These are phyloP conservation scores for Gnathonemus longibarbis DNA, from an alignment of 2,113 vertebrate genomes.

Conservation along the genomic window DNA sequence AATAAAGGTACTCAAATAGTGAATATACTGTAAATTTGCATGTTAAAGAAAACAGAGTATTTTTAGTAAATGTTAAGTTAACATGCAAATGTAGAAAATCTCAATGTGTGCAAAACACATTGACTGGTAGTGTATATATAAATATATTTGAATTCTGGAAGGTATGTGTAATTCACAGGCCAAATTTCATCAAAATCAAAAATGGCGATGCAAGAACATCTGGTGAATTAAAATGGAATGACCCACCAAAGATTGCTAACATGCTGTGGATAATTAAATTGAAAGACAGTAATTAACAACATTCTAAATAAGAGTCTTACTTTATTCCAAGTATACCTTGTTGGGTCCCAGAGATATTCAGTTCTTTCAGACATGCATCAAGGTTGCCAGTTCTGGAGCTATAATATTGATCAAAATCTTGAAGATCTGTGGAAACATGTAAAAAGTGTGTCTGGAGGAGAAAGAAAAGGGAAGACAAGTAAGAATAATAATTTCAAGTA, in stretches of 20 bases:
- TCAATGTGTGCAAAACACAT: no score
- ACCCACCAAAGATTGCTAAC: not conserved
- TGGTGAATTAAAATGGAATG: not conserved
- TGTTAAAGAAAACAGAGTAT: no score
- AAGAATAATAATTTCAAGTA: not conserved
- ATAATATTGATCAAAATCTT: not conserved
- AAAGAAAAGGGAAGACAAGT: not conserved
- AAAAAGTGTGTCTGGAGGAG: not conserved
- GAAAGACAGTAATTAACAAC: not conserved
- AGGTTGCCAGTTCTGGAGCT: conserved; percentile 37
- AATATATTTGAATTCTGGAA: not conserved
- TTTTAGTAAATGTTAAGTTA: no score
- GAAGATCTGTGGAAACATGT: not conserved
- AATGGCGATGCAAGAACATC: not conserved
- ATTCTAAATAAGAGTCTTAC: conserved; percentile 6
- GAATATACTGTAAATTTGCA: no score
- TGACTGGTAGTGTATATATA: not conserved
- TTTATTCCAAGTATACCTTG: conserved; percentile 9
- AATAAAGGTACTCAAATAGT: no score
- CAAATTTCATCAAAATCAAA: not conserved
- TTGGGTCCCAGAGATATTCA: conserved; percentile 40
- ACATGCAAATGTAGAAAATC: no score
- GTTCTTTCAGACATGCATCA: conserved; percentile 40
- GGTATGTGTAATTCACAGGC: not conserved
- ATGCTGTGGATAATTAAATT: not conserved